Conservation (phyloP, 2,888 invertebrate genomes). For the Leptura quadrifasciata region DNA sequence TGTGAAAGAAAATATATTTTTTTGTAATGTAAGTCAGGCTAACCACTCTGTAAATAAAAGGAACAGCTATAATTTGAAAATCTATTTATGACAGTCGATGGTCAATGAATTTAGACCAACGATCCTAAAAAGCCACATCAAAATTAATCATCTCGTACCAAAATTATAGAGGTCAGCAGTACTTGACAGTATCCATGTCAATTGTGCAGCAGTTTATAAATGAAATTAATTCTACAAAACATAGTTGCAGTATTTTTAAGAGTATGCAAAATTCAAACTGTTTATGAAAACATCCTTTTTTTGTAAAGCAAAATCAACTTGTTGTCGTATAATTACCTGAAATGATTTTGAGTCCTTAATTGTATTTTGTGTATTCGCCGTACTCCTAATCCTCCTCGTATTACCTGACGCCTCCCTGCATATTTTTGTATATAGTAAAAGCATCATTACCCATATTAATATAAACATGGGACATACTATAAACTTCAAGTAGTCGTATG, state of each 20-base stretch:
- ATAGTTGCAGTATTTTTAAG: neutral
- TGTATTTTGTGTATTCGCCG: slow-evolving; percentile 76
- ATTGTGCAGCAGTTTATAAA: no score
- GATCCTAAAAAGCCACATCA: no score
- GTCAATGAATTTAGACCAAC: no score
- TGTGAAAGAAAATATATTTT: no score
- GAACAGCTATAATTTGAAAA: no score
- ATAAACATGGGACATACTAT: slow-evolving; percentile 83
- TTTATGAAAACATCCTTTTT: neutral
- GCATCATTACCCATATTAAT: slow-evolving; percentile 85
- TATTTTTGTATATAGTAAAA: slow-evolving; percentile 85
- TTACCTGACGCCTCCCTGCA: slow-evolving; percentile 87
- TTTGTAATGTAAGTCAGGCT: no score
- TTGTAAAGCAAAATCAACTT: neutral
- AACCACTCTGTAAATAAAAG: no score
- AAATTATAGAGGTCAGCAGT: no score
- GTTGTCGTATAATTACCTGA: slow-evolving; percentile 75
- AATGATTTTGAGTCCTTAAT: slow-evolving; percentile 83
- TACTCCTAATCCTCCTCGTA: slow-evolving; percentile 80
- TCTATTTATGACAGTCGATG: no score
- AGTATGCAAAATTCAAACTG: neutral
- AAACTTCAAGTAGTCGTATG: slow-evolving; percentile 71
- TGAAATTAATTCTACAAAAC: neutral
- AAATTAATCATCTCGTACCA: no score
- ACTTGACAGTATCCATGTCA: no score